Percentiles rank a stretch among this genome's conserved stretches.
Conservation (phyloP, 2,113 vertebrate species). For the Paradoxurus hermaphroditus region DNA sequence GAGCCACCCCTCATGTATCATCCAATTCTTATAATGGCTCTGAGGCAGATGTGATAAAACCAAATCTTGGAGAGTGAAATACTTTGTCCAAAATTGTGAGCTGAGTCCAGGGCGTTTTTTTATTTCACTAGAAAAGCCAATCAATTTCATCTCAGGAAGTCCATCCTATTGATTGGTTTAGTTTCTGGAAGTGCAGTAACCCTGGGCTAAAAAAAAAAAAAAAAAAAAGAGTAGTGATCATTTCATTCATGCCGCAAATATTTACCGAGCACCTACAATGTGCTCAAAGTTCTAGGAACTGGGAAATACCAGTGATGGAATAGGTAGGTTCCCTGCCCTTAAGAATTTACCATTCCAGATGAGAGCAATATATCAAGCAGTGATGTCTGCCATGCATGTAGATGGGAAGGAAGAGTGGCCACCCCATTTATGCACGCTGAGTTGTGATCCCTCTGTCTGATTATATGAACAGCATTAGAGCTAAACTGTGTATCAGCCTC, state of each 20-base stretch:
- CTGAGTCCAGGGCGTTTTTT: background rate
- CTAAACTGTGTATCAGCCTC: background rate
- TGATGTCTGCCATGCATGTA: rapidly evolving
- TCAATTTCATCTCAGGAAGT: background rate
- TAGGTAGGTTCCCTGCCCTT: background rate
- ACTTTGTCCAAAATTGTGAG: background rate
- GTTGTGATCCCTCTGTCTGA: background rate
- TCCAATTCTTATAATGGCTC: background rate
- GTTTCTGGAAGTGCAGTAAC: background rate
- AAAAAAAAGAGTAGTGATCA: background rate
- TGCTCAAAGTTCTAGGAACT: background rate
- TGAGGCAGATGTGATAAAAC: background rate
- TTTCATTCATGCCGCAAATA: background rate
- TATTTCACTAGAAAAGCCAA: background rate
- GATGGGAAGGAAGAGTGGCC: too few species aligned
- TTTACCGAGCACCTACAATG: background rate
- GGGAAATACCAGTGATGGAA: background rate
- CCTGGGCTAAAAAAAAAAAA: background rate
- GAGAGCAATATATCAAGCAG: too few species aligned
- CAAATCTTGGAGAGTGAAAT: background rate
- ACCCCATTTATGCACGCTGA: rapidly evolving
- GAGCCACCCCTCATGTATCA: background rate
- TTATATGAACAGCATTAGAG: background rate
- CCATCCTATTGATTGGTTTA: background rate
- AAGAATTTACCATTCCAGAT: background rate